Evolutionary conservation across 1,140 invertebrate genomes (phyloP), one percentile per base, ranked within the genome.

Genomic region (Stegodyphus dumicola): DNA sequence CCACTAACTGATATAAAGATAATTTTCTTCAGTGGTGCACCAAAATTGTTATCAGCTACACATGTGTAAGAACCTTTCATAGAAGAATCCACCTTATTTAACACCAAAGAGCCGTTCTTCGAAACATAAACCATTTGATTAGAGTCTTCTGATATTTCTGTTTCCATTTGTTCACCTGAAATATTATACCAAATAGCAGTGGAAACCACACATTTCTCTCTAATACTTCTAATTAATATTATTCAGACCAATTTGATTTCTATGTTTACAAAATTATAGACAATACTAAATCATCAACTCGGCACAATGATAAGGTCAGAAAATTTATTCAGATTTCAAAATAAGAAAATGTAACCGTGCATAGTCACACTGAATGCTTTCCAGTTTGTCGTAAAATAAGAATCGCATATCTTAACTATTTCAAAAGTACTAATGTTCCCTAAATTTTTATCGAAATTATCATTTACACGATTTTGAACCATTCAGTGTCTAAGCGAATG

Each of bases 21-120:
- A 48, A 65, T 65, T 48, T 88, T 87, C 33, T 56, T 80, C 53
- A 88, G 48, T n/a, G 75, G 13, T 51, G 85, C 48, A 6, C 81
- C 85, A 17, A 88, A 75, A 33, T 87, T 87, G 15, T 88, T 87
- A 33, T 80, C 73, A 11, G 84, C 87, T 51, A 71, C 84, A 77
- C 87, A 87, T 0, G 53, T 64, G 17, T 86, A 86, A 7, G 18
- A 17, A 6, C 87, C 87, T n/a, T 80, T n/a, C 76, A 77, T 75
- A 0, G 65, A 49, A 15, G 52, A 51, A 6, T 73, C 73, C 11
- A 78, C 74, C 54, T 73, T 71, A 7, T 15, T 60, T 11, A 87
- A 65, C 7, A 77, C 78, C 52, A 87, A 77, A 64, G 78, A 65
- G 7, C 86, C 86, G 9, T 17, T 52, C 15, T n/a, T 13, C 2